phyloP scores from a whole-genome alignment of 2,888 invertebrate species.

The Pecten maximus region DNA sequence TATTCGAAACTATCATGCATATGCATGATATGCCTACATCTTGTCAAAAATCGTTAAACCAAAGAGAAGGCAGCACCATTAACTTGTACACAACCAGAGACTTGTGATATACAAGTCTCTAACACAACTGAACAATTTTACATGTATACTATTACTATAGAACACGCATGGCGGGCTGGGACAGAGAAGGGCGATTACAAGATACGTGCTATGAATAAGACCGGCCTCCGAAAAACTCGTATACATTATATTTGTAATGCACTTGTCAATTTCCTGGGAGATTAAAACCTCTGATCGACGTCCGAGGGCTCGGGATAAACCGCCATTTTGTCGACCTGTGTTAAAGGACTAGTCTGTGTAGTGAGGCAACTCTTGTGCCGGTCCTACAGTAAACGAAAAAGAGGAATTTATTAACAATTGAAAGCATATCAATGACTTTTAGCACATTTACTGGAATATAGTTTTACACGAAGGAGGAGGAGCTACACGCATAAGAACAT shows the following conservation, averaged over 20 bases:
- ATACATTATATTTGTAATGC: background rate
- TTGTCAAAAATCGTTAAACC: no score
- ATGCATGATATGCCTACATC: no score
- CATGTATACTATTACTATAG: no score
- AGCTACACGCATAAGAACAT: slow-evolving; percentile 25
- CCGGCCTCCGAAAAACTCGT: background rate
- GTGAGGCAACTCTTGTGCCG: background rate
- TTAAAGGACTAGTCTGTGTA: background rate
- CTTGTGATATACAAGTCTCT: no score
- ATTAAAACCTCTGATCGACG: slow-evolving; percentile 30
- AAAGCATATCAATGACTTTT: slow-evolving; percentile 9
- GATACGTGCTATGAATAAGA: slow-evolving; percentile 8
- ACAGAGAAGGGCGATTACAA: background rate
- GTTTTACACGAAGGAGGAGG: slow-evolving; percentile 3
- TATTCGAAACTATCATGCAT: no score
- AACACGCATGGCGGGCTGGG: background rate
- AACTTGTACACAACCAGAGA: no score
- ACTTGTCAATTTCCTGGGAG: background rate
- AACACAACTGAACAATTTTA: no score
- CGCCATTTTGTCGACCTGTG: slow-evolving; percentile 8
- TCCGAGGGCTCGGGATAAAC: background rate
- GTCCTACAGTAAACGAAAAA: background rate
- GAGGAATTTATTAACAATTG: slow-evolving; percentile 27
- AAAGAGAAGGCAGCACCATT: no score
- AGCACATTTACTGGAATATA: slow-evolving; percentile 4